A percentile compares a stretch with the other conserved stretches of the same genome.
Evolutionary conservation across 2,797 vertebrate genomes (phyloP).

Genomic region (Cossypha caffra): DNA sequence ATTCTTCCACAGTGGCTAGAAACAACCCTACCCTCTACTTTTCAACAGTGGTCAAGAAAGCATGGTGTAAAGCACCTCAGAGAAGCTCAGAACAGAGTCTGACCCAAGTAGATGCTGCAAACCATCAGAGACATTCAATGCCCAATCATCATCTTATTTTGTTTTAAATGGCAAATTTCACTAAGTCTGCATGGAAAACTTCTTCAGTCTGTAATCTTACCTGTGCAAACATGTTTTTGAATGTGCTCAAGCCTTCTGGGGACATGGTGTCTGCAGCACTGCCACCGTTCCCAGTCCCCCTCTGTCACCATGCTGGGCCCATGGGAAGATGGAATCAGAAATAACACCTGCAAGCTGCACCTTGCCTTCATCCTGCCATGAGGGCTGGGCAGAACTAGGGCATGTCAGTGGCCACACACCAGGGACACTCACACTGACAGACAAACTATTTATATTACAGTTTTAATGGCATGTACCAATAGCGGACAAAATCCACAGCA

Average conservation of each 20-base stretch:
- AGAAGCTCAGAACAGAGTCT: not conserved
- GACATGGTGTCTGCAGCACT: not conserved
- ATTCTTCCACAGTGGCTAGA: not conserved
- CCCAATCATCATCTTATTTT: fast-evolving
- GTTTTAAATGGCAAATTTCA: not conserved
- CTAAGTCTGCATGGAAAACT: not conserved
- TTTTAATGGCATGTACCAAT: not conserved
- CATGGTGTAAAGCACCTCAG: not conserved
- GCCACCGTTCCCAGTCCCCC: not conserved
- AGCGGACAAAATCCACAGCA: not conserved
- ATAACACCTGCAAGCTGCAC: fast-evolving
- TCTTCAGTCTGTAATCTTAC: not conserved
- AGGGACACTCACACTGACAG: not conserved
- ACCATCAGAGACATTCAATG: fast-evolving
- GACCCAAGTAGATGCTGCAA: not conserved
- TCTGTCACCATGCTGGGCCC: not conserved
- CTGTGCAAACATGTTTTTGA: fast-evolving
- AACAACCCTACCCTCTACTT: not conserved
- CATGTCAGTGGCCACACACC: not conserved
- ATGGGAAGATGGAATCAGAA: not conserved
- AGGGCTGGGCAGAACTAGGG: not conserved
- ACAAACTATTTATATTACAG: not conserved
- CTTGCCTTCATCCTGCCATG: not conserved
- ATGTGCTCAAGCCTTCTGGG: not conserved
- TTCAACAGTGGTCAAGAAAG: not conserved